These are phyloP conservation scores for Drosophila grimshawi DNA, from an alignment of 1,140 invertebrate genomes.

Conservation along the genomic window DNA sequence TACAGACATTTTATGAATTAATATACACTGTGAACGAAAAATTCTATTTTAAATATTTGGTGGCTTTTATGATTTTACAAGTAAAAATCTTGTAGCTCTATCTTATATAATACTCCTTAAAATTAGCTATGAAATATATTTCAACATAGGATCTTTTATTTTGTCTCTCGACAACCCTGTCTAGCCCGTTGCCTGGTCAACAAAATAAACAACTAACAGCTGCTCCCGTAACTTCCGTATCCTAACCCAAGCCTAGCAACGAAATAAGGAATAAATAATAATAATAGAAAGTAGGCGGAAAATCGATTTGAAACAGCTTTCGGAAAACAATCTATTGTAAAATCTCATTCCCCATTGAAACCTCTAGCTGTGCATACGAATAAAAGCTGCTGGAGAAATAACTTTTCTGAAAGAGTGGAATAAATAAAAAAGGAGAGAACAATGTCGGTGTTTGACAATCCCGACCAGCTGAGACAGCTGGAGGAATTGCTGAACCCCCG, in stretches of 20 bases:
- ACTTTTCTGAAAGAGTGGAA: not conserved
- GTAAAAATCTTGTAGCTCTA: no score
- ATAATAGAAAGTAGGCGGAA: conserved; percentile 35
- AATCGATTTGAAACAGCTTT: conserved; percentile 28
- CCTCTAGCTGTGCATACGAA: conserved; percentile 24
- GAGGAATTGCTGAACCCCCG: conserved; percentile 61
- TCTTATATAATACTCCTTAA: no score
- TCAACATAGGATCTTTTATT: not conserved
- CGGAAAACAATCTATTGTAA: conserved; percentile 27
- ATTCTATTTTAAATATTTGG: not conserved
- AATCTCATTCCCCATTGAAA: not conserved
- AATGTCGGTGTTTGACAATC: conserved; percentile 79
- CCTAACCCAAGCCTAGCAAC: not conserved
- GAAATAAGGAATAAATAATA: conserved; percentile 6
- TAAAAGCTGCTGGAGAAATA: not conserved
- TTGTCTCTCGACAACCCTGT: not conserved
- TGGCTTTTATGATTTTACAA: no score
- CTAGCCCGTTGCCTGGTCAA: conserved; percentile 37
- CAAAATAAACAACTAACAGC: conserved; percentile 47
- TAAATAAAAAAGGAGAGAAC: conserved; percentile 4
- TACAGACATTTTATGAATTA: no score
- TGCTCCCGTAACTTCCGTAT: conserved; percentile 4
- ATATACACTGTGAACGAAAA: not conserved
- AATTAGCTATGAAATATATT: not conserved
- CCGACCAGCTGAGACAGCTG: conserved; percentile 65